phyloP scores from a whole-genome alignment of 2,888 invertebrate genomes.

The Sialis fuliginosa region DNA sequence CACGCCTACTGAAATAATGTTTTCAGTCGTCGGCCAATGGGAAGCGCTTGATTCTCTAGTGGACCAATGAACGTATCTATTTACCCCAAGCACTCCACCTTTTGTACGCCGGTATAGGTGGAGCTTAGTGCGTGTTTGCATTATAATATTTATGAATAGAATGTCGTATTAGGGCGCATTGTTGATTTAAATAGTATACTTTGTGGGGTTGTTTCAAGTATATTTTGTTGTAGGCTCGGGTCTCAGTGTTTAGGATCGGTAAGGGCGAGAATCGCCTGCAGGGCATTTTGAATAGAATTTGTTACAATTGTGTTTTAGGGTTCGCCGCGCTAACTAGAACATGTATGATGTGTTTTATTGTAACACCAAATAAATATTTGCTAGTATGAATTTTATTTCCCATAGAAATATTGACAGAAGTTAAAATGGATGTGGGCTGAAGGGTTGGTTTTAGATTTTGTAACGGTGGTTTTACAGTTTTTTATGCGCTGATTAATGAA shows the following conservation, averaged over 20 bases:
- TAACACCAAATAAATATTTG: neutral
- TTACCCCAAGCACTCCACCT: slow-evolving; percentile 1
- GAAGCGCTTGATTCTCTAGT: neutral
- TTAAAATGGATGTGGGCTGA: neutral
- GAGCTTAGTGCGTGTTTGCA: neutral
- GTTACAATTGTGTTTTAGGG: too few species aligned
- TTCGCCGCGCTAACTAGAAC: neutral
- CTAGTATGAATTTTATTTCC: neutral
- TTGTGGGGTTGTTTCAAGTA: neutral
- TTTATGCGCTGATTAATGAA: too few species aligned
- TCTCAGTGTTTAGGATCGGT: neutral
- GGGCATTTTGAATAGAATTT: neutral
- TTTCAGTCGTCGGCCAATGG: neutral
- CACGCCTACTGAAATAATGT: neutral
- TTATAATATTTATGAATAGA: slow-evolving; percentile 2
- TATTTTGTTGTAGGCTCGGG: neutral
- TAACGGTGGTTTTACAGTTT: neutral
- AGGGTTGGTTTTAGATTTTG: neutral
- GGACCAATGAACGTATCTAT: neutral
- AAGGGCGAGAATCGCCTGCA: neutral
- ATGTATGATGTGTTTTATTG: neutral
- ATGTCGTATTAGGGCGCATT: neutral
- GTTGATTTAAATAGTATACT: neutral
- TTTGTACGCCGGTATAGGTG: slow-evolving; percentile 2
- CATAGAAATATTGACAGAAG: neutral